Evolutionary conservation across 2,797 vertebrate genomes (phyloP).

Genomic region (Fistularia commersonii): DNA sequence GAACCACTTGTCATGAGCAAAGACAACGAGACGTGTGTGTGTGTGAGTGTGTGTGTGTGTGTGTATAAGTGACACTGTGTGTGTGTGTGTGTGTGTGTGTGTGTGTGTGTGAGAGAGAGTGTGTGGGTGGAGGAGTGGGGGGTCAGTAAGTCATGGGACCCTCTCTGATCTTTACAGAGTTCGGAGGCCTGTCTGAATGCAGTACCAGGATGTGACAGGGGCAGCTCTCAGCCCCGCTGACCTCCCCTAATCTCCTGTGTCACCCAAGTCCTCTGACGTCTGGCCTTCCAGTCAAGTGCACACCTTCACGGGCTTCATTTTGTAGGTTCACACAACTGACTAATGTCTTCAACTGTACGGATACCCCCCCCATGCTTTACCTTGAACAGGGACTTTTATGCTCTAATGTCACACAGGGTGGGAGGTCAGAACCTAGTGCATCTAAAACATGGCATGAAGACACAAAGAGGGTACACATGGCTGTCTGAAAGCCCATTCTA

Average conservation of each 20-base stretch:
- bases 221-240: conserved; percentile 17
- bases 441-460: too few relatives aligned
- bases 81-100: conserved; percentile 19
- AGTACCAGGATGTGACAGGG: conserved; percentile 50
- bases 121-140: conserved; percentile 30
- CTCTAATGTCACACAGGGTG: too few relatives aligned
- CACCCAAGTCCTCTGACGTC: conserved; percentile 12
- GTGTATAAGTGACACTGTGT: too few relatives aligned
- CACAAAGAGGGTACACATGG: too few relatives aligned
- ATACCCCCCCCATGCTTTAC: background rate
- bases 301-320: background rate
- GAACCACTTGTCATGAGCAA: conserved; percentile 30
- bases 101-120: conserved; percentile 21
- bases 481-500: too few relatives aligned
- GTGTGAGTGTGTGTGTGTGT: conserved; percentile 17
- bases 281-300: conserved; percentile 5
- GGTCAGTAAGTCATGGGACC: conserved; percentile 64
- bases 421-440: too few relatives aligned
- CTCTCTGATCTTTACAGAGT: conserved; percentile 49
- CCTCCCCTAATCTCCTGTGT: conserved; percentile 44
- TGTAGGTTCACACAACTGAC: background rate
- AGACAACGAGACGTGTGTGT: conserved; percentile 21
- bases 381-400: too few relatives aligned
- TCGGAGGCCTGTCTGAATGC: conserved; percentile 11
- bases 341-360: background rate